Conservation (phyloP, 2,797 vertebrate genomes). For the Podargus strigoides region DNA sequence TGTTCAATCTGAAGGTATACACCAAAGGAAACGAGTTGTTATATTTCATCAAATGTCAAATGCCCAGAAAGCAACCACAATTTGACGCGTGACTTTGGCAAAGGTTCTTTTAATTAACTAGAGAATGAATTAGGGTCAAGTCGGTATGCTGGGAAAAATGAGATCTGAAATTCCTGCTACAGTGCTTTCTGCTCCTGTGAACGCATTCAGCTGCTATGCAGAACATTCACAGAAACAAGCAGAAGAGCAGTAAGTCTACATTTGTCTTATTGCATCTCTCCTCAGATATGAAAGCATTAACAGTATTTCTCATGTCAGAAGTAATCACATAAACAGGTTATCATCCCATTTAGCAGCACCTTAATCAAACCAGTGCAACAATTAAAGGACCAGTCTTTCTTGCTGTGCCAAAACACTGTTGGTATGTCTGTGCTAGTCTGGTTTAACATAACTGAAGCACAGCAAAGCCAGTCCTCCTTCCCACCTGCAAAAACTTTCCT, state of each 20-base stretch:
- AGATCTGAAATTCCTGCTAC: neutral
- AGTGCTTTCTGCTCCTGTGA: neutral
- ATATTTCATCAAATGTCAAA: neutral
- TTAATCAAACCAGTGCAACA: neutral
- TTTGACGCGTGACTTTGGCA: neutral
- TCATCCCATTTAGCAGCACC: neutral
- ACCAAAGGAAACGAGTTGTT: neutral
- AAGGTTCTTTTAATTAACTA: neutral
- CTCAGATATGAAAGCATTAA: neutral
- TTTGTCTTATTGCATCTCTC: neutral
- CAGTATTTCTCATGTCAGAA: neutral
- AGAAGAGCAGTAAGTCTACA: neutral
- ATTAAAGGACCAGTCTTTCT: neutral
- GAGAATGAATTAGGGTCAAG: neutral
- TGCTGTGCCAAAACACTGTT: neutral
- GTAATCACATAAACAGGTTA: neutral
- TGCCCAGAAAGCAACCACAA: neutral
- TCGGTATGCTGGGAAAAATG: neutral
- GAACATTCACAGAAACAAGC: neutral
- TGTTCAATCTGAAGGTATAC: neutral
- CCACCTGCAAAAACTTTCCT: neutral
- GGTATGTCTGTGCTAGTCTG: neutral
- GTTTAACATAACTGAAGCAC: neutral
- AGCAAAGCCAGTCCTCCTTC: neutral
- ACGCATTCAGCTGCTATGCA: accelerated